Base-by-base conservation (phyloP, 2,113 vertebrate genomes). In the Nicator chloris region DNA sequence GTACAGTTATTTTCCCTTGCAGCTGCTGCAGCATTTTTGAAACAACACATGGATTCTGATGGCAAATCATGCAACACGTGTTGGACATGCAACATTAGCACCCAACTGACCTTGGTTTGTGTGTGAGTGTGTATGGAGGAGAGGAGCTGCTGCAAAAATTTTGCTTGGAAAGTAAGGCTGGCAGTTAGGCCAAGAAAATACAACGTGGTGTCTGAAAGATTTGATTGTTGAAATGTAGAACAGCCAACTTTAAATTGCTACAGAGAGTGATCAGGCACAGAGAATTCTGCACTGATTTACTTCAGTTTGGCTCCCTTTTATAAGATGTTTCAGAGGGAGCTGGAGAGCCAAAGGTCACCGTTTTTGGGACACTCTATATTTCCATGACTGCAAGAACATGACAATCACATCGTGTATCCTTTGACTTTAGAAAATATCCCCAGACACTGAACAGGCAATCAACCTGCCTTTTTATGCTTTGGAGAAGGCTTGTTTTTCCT, bases 391-490 rank as follows among this genome's bases (percentile, higher is more conserved):
- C 94, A 78, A 90, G 73, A 96, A 95, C 91, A 96, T 94, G 95
- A 96, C 95, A 93, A 88, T 92, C 95, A 93, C 44, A 86, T 47
- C 3, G 3, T 68, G 47, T 90, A 88, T 94, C 78, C 79, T 93
- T 93, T 95, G 92, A 89, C 94, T 96, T 97, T 21, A 93, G 90
- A 91, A 96, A 95, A 95, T 64, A 93, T 93, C 96, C 95, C 95
- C 64, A 88, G 93, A 95, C 51, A 70, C 82, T 45, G 71, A 96
- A 60, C 65, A 94, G 71, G 71, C 93, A 93, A 88, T 88, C 95
- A 94, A 16, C 68, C 93, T 81, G 85, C 90, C 47, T 95, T 93
- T 96, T 71, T 65, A 31, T 88, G 8, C 47, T 78, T 93, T 49
- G 72, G 90, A 96, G 88, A 92, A 86, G 82, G 71, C 82, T 96